These are phyloP conservation scores for Musca domestica DNA, from an alignment of 1,140 invertebrate genomes.

Conservation along the genomic window DNA sequence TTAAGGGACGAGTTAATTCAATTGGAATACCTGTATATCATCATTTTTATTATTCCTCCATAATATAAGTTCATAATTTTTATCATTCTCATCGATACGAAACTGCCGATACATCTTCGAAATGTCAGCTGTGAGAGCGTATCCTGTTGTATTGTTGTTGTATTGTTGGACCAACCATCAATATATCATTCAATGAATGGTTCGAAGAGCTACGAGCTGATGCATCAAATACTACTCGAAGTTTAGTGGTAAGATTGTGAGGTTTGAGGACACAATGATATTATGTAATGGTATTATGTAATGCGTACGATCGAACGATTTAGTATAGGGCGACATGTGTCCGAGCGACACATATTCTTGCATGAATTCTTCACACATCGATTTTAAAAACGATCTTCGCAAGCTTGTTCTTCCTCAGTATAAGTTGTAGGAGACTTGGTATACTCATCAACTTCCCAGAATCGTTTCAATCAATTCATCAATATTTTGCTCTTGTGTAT, in stretches of 20 bases:
- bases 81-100: background rate
- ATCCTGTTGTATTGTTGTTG: slow-evolving; percentile 1
- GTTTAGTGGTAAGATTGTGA: slow-evolving; percentile 28
- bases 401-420: background rate
- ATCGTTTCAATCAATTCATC: slow-evolving; percentile 1
- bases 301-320: background rate
- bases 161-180: slow-evolving; percentile 1
- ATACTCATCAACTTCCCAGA: slow-evolving; percentile 9
- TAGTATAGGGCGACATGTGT: background rate
- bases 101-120: slow-evolving; percentile 25
- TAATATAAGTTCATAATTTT: too few relatives aligned
- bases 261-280: too few relatives aligned
- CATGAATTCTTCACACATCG: background rate
- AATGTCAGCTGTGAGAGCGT: slow-evolving; percentile 17
- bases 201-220: background rate
- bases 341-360: too few relatives aligned
- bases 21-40: background rate
- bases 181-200: slow-evolving; percentile 1
- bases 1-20: background rate
- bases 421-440: background rate
- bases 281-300: background rate
- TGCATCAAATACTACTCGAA: slow-evolving; percentile 6
- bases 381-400: slow-evolving; percentile 1
- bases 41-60: background rate
- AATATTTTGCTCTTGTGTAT: background rate